These are phyloP conservation scores for Centroberyx gerrardi DNA, from an alignment of 2,797 vertebrate genomes.

Conservation along the genomic window DNA sequence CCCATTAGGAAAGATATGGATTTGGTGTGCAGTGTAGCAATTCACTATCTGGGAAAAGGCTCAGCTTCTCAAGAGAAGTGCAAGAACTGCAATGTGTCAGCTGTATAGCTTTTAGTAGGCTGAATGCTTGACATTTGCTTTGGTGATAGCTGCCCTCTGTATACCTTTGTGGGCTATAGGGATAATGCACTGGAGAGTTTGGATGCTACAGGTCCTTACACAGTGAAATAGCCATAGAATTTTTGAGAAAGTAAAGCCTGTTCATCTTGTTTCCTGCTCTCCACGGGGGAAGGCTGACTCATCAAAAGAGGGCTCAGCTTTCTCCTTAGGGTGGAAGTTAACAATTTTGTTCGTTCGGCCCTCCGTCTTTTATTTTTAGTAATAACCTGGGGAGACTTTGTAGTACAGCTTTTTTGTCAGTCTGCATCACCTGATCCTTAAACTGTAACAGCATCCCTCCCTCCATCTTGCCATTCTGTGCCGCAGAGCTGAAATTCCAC, in stretches of 20 bases:
- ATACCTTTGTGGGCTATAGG: constrained; percentile 32
- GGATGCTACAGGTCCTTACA: constrained; percentile 20
- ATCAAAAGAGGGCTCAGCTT: constrained; percentile 50
- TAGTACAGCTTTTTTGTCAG: constrained; percentile 46
- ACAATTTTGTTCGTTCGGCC: constrained; percentile 41
- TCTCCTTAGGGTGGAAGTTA: constrained; percentile 55
- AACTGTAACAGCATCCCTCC: constrained; percentile 58
- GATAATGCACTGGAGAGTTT: constrained; percentile 17
- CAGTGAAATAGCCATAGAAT: constrained; percentile 34
- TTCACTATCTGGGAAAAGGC: constrained; percentile 19
- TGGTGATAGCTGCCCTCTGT: constrained; percentile 26
- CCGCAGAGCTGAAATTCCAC: constrained; percentile 72
- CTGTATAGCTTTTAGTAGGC: constrained; percentile 33
- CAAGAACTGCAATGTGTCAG: constrained; percentile 40
- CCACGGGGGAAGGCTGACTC: constrained; percentile 53
- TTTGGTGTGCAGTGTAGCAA: constrained; percentile 38
- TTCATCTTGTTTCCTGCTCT: constrained; percentile 42
- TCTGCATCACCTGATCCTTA: constrained; percentile 60
- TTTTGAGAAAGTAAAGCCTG: constrained; percentile 30
- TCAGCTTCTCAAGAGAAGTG: constrained; percentile 34
- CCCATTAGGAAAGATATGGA: constrained; percentile 52
- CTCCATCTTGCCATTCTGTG: constrained; percentile 38
- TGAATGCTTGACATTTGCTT: constrained; percentile 52
- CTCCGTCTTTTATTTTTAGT: constrained; percentile 64
- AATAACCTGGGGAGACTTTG: constrained; percentile 59